A percentile compares a stretch with the other conserved stretches of the same genome.
phyloP scores from a whole-genome alignment of 2,113 vertebrate species.

The Bubo bubo region DNA sequence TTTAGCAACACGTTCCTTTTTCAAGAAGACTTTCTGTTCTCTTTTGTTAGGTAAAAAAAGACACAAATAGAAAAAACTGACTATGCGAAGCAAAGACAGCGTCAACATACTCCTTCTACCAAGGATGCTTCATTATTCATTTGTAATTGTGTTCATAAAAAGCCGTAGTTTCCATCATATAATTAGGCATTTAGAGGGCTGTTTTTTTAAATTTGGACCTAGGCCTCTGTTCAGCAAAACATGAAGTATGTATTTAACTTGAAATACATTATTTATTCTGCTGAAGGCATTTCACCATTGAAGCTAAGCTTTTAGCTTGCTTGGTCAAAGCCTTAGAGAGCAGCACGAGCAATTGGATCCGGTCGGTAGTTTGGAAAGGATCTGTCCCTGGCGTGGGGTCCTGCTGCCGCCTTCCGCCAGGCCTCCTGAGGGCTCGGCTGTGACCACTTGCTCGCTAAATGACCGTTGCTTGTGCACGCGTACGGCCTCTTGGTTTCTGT shows the following conservation, averaged over 20 bases:
- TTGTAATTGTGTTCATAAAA: neutral
- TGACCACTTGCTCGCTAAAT: neutral
- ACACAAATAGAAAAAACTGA: neutral
- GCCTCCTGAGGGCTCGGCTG: neutral
- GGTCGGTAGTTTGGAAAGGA: neutral
- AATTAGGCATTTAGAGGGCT: neutral
- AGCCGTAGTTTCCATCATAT: neutral
- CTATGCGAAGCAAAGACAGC: neutral
- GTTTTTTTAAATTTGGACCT: neutral
- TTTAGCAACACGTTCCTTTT: neutral
- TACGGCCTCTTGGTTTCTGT: neutral
- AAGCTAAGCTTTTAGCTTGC: neutral
- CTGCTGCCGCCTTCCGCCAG: neutral
- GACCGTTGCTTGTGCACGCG: neutral
- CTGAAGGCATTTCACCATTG: neutral
- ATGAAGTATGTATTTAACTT: neutral
- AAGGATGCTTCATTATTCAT: neutral
- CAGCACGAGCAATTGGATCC: neutral
- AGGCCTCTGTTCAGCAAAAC: neutral
- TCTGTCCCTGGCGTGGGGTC: neutral
- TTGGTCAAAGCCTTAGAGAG: neutral
- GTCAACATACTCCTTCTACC: neutral
- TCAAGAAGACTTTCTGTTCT: conserved; percentile 5
- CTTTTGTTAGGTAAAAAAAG: neutral
- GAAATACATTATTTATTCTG: conserved; percentile 23